Evolutionary conservation across 2,888 invertebrate genomes (phyloP).

Genomic region (Drosophila prolongata): DNA sequence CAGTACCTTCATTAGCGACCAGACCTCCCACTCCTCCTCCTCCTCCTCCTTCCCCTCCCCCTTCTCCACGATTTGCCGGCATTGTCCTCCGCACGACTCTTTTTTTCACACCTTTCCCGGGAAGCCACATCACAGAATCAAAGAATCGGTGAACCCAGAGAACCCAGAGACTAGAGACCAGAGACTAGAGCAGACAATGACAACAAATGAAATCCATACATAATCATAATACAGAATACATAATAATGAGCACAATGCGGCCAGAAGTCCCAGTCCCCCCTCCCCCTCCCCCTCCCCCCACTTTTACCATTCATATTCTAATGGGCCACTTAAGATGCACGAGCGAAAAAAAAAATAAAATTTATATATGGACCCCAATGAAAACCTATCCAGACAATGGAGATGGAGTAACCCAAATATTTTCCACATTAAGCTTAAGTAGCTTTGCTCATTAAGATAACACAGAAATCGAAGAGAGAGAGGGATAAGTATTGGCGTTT

Average conservation of each 20-base stretch:
- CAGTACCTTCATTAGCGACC: conserved; percentile 60
- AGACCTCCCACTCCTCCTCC: conserved; percentile 14
- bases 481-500: conserved; percentile 48
- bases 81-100: conserved; percentile 22
- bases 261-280: neutral
- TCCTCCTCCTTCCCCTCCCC: neutral
- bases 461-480: conserved; percentile 28
- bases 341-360: conserved; percentile 6
- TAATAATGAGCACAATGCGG: conserved; percentile 55
- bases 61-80: conserved; percentile 4
- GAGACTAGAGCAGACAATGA: conserved; percentile 46
- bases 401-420: conserved; percentile 58
- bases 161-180: conserved; percentile 1
- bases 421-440: conserved; percentile 70
- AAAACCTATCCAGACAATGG: conserved; percentile 61
- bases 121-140: conserved; percentile 1
- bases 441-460: conserved; percentile 75
- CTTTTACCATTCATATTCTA: conserved; percentile 66
- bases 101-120: conserved; percentile 57
- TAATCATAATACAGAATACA: conserved; percentile 64
- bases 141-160: conserved; percentile 4
- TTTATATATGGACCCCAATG: conserved; percentile 8
- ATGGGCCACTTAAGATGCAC: conserved; percentile 72
- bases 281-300: neutral
- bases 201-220: conserved; percentile 70